phyloP scores from a whole-genome alignment of 35 echinoderm and acorn worm species.

The Strongylocentrotus purpuratus region DNA sequence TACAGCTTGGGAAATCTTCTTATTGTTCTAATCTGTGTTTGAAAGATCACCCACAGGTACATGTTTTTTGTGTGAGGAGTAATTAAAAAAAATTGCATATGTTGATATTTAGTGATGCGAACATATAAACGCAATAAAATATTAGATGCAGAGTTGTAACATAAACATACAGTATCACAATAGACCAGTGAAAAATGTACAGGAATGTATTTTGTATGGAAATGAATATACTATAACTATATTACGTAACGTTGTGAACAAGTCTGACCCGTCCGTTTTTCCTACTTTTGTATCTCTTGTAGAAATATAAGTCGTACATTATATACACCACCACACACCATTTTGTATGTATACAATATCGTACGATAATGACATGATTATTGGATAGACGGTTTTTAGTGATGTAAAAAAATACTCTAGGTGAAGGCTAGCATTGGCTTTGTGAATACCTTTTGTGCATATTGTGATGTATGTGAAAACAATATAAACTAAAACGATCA shows the following conservation, averaged over 20 bases:
- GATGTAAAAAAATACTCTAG: not conserved
- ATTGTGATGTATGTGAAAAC: not conserved
- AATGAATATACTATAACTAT: not conserved
- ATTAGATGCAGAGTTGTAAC: not conserved
- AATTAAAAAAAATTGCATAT: not conserved
- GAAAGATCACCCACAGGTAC: not conserved
- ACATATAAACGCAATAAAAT: not conserved
- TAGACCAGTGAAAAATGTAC: slow-evolving; percentile 5
- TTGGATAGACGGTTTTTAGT: not conserved
- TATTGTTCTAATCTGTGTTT: not conserved
- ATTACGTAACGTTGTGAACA: slow-evolving; percentile 30
- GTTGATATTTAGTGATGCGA: not conserved
- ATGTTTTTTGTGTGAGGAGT: not conserved
- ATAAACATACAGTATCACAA: not conserved
- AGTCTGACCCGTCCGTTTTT: slow-evolving; percentile 35
- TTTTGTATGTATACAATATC: not conserved
- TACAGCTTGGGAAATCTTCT: too few relatives aligned
- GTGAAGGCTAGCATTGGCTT: not conserved
- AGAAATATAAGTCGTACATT: not conserved
- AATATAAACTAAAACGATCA: not conserved
- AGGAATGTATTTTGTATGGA: slow-evolving; percentile 21
- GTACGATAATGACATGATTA: not conserved
- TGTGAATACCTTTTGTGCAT: not conserved
- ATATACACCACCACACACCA: not conserved
- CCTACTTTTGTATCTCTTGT: slow-evolving; percentile 38